These are phyloP conservation scores for Tetragnatha montana DNA, from an alignment of 2,888 invertebrate species.

Conservation along the genomic window DNA sequence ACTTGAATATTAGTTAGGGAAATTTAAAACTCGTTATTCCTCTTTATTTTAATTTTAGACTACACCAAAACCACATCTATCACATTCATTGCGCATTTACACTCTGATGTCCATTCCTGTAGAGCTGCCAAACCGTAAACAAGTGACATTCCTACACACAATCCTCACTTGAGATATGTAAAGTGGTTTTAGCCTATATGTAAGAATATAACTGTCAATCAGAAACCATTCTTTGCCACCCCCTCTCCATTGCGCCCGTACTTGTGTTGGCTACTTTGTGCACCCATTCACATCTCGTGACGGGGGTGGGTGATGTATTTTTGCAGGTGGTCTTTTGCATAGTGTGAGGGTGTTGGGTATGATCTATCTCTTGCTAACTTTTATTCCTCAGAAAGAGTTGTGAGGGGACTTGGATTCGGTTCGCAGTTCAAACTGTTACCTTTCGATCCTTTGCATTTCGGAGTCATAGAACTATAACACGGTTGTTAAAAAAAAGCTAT, in stretches of 20 bases:
- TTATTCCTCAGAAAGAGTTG: background rate
- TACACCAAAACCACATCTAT: too few species aligned
- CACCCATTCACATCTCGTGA: constrained; percentile 6
- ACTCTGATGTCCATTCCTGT: too few species aligned
- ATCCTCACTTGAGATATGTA: constrained; percentile 30
- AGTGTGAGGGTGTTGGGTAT: constrained; percentile 1
- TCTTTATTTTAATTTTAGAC: too few species aligned
- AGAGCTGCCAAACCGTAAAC: too few species aligned
- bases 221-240: background rate
- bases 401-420: background rate
- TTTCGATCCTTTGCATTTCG: too few species aligned
- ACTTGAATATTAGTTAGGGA: too few species aligned
- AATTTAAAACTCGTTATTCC: too few species aligned
- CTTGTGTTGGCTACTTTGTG: background rate
- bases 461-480: too few species aligned
- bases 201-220: constrained; percentile 40
- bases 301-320: constrained; percentile 33
- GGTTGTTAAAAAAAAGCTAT: too few species aligned
- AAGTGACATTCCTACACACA: background rate
- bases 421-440: background rate
- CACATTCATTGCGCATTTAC: too few species aligned
- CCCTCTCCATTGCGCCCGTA: background rate
- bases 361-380: background rate
- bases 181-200: background rate
- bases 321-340: constrained; percentile 48